Conservation (phyloP, 2,797 vertebrate genomes). For the Macropodus opercularis region DNA sequence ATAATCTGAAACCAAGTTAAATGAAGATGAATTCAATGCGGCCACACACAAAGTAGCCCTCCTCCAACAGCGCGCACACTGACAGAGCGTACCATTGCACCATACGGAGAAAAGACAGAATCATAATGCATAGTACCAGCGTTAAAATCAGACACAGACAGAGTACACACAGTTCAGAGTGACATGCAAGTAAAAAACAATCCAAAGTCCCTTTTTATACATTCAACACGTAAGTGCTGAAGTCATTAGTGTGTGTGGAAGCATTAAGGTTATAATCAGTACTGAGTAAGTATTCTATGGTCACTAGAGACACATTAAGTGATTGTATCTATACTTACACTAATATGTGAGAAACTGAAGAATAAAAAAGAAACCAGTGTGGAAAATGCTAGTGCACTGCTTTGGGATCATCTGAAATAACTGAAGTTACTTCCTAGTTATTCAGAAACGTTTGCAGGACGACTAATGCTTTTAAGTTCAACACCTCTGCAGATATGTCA, state of each 20-base stretch:
- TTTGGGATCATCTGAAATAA: conserved; percentile 45
- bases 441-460: conserved; percentile 45
- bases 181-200: conserved; percentile 69
- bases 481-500: conserved; percentile 58
- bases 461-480: conserved; percentile 33
- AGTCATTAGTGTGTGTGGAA: conserved; percentile 65
- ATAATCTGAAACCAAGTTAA: conserved; percentile 24
- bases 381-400: conserved; percentile 23
- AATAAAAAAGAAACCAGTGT: conserved; percentile 17
- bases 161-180: conserved; percentile 52
- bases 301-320: conserved; percentile 43
- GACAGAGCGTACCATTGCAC: conserved; percentile 64
- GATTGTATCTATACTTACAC: conserved; percentile 41
- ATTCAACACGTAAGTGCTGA: conserved; percentile 71
- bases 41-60: conserved; percentile 20
- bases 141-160: conserved; percentile 60
- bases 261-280: conserved; percentile 59
- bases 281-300: conserved; percentile 27
- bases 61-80: conserved; percentile 25
- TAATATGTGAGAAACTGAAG: conserved; percentile 22
- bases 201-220: conserved; percentile 56
- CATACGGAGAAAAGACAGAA: conserved; percentile 60
- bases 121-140: conserved; percentile 83
- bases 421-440: conserved; percentile 12
- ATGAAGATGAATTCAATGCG: conserved; percentile 12